Conservation (phyloP, 2,888 invertebrate species). For the Siphonodentalium dalli region DNA sequence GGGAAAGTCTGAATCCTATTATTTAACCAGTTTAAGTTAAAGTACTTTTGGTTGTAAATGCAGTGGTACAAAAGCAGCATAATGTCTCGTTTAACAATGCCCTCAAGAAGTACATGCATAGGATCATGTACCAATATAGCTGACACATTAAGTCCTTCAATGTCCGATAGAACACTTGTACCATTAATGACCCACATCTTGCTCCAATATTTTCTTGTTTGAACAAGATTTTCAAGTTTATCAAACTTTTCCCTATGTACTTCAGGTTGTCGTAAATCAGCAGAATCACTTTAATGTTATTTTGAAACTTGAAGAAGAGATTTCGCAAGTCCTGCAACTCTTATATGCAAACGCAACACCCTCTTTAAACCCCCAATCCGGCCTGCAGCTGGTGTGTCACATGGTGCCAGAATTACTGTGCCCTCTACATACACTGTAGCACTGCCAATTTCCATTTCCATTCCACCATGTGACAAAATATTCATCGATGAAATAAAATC, state of each 20-base stretch:
- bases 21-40: neutral
- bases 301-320: neutral
- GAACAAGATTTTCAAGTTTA: neutral
- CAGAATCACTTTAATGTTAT: neutral
- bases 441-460: neutral
- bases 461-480: slow-evolving; percentile 7
- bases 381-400: slow-evolving; percentile 18
- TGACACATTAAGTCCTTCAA: slow-evolving; percentile 16
- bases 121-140: slow-evolving; percentile 22
- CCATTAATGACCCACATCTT: slow-evolving; percentile 14
- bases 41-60: neutral
- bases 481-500: slow-evolving; percentile 15
- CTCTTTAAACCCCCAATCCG: slow-evolving; percentile 26
- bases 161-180: slow-evolving; percentile 1
- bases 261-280: slow-evolving; percentile 1
- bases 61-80: neutral
- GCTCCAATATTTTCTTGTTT: slow-evolving; percentile 10
- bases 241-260: slow-evolving; percentile 18
- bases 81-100: slow-evolving; percentile 1
- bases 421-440: neutral
- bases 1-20: slow-evolving; percentile 3
- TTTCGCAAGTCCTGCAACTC: slow-evolving; percentile 21
- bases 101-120: slow-evolving; percentile 24
- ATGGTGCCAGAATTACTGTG: slow-evolving; percentile 3
- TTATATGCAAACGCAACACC: slow-evolving; percentile 20